Evolutionary conservation across 2,888 invertebrate species (phyloP), one percentile per base, ranked within the genome.

Genomic region (Drosophila mulleri): DNA sequence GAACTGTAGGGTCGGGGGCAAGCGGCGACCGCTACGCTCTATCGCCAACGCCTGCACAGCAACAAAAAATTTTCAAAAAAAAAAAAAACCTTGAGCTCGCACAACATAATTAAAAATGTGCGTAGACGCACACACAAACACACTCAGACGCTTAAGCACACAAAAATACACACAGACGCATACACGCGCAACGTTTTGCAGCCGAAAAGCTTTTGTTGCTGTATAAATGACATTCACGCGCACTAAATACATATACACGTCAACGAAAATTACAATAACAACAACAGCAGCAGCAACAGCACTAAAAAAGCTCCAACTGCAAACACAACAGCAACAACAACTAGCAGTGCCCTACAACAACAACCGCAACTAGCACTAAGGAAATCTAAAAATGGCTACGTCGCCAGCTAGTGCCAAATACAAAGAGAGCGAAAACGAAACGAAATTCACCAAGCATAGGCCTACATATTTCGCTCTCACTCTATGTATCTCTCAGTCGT

Each of bases 41-140:
- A 82, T 71, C 82, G 69, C 71, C 69, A 75, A 75, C 74, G 84
- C 85, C 87, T 88, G 86, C 88, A 88, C 88, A 75, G 88, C 84
- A 83, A 88, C 80, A 42, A 81, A 83, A 72, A 75, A 65, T 29
- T 26, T 26, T 26, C 26, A 41, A 29, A 8, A 7, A 66, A 69
- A 73, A 81, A 88, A 85, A 84, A 82, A 88, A 89, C 89, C 89
- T 89, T 89, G 88, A 88, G 88, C 78, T 86, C 79, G 79, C 88
- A 86, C 88, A 88, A 88, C 89, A 88, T 88, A 89, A 88, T 89
- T 89, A 89, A 88, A 88, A 89, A 89, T 88, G 89, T 88, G 86
- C 89, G 84, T 88, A 88, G 72, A 82, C 85, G 50, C 81, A 77
- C 70, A 75, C 80, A 66, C 73, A 56, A 39, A 56, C 79, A 75